These are phyloP conservation scores for Nyleta sp. DNA, from an alignment of 2,888 invertebrate genomes.

Conservation along the genomic window DNA sequence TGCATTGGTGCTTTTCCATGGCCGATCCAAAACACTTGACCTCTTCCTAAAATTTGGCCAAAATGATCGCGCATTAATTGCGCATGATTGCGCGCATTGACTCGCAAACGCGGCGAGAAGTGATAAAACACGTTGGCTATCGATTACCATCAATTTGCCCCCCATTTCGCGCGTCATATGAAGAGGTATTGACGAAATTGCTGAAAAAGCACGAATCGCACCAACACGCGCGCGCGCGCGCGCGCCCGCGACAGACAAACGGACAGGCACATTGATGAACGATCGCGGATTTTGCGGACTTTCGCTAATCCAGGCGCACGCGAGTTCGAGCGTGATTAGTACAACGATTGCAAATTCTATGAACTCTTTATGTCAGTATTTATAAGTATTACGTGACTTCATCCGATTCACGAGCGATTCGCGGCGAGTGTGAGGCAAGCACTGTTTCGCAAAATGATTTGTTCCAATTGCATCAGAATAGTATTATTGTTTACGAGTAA, in stretches of 20 bases:
- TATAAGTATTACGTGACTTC: constrained; percentile 63
- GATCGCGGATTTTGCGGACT: constrained; percentile 40
- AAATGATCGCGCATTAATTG: neutral
- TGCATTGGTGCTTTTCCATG: no score
- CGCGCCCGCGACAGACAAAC: constrained; percentile 10
- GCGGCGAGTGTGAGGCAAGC: constrained; percentile 53
- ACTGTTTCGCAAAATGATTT: constrained; percentile 64
- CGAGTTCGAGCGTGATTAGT: constrained; percentile 51
- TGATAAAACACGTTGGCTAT: constrained; percentile 15
- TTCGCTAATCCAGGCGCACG: constrained; percentile 47
- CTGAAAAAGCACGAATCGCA: constrained; percentile 26
- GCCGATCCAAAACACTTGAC: no score
- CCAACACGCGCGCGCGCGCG: neutral
- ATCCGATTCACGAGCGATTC: constrained; percentile 61
- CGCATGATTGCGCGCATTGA: constrained; percentile 1
- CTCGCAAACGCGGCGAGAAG: constrained; percentile 10
- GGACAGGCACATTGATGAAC: constrained; percentile 37
- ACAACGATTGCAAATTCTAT: constrained; percentile 53
- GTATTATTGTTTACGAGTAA: constrained; percentile 58
- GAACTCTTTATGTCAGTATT: constrained; percentile 62
- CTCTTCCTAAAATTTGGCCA: no score
- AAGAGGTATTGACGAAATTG: constrained; percentile 32
- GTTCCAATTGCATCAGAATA: constrained; percentile 62
- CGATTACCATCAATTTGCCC: constrained; percentile 28
- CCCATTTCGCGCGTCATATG: constrained; percentile 9